phyloP scores from a whole-genome alignment of 2,113 vertebrate species.

The Tragelaphus scriptus region DNA sequence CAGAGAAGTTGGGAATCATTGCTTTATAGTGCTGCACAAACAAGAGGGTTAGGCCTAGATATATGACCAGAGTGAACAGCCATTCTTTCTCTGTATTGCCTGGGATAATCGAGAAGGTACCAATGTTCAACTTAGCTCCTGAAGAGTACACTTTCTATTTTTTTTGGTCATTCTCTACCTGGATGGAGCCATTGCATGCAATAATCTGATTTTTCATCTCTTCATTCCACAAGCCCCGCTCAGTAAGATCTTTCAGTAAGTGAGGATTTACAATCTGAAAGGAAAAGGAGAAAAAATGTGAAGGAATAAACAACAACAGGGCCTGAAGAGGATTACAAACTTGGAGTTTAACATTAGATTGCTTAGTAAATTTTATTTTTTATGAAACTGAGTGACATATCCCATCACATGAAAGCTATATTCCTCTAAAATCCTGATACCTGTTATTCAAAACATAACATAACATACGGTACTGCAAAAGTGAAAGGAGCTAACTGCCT shows the following conservation, averaged over 20 bases:
- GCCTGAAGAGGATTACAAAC: background rate
- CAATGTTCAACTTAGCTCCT: background rate
- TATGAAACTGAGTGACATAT: background rate
- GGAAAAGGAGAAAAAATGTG: background rate
- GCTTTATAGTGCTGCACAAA: background rate
- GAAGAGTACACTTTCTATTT: background rate
- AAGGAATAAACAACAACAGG: background rate
- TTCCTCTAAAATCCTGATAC: conserved; percentile 23
- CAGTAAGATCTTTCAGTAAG: conserved; percentile 96
- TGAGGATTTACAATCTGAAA: conserved; percentile 95
- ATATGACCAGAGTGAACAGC: background rate
- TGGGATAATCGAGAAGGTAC: background rate
- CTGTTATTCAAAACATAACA: conserved; percentile 15
- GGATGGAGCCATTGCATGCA: conserved; percentile 93
- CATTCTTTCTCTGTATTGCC: background rate
- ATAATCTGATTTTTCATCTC: conserved; percentile 99
- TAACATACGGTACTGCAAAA: background rate
- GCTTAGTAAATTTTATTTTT: conserved; percentile 3
- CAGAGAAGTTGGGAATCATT: background rate
- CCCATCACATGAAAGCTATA: background rate
- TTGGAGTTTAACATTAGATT: conserved; percentile 8
- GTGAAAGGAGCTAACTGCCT: background rate
- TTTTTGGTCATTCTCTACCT: conserved; percentile 78
- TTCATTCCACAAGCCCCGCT: conserved; percentile 92
- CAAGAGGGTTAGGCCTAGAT: background rate